Percentiles rank a stretch among this genome's conserved stretches.
Evolutionary conservation across 1,140 invertebrate genomes (phyloP).

Genomic region (Lepeophtheirus salmonis): DNA sequence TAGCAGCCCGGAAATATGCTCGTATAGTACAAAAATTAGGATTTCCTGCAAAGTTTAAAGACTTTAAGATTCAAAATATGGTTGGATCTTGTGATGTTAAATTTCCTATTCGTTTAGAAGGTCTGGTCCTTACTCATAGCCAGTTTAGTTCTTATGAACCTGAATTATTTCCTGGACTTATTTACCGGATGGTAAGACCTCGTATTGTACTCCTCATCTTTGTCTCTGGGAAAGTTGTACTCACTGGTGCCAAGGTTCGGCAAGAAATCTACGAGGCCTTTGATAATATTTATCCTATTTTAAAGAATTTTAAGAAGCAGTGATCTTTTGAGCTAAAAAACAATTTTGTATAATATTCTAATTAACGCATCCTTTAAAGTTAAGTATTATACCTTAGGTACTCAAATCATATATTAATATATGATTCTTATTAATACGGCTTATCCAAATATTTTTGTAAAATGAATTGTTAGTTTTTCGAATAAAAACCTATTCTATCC

Average conservation of each 20-base stretch:
- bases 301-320: conserved; percentile 95
- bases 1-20: conserved; percentile 95
- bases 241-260: conserved; percentile 93
- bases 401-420: too few species aligned
- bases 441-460: too few species aligned
- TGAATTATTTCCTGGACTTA: conserved; percentile 90
- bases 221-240: conserved; percentile 92
- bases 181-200: conserved; percentile 98
- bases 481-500: too few species aligned
- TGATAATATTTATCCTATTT: conserved; percentile 97
- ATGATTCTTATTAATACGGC: too few species aligned
- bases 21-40: conserved; percentile 97
- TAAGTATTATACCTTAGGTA: too few species aligned
- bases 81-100: conserved; percentile 98
- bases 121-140: conserved; percentile 82
- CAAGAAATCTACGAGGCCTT: conserved; percentile 98
- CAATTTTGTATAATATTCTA: too few species aligned
- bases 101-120: conserved; percentile 94
- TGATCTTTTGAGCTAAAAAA: too few species aligned
- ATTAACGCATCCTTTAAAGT: too few species aligned
- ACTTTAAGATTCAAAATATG: conserved; percentile 99
- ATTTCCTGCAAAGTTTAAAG: conserved; percentile 53
- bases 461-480: too few species aligned
- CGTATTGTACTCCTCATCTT: conserved; percentile 97
- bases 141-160: conserved; percentile 91